Conservation (phyloP, 2,113 vertebrate genomes). For the Aldabrachelys gigantea region DNA sequence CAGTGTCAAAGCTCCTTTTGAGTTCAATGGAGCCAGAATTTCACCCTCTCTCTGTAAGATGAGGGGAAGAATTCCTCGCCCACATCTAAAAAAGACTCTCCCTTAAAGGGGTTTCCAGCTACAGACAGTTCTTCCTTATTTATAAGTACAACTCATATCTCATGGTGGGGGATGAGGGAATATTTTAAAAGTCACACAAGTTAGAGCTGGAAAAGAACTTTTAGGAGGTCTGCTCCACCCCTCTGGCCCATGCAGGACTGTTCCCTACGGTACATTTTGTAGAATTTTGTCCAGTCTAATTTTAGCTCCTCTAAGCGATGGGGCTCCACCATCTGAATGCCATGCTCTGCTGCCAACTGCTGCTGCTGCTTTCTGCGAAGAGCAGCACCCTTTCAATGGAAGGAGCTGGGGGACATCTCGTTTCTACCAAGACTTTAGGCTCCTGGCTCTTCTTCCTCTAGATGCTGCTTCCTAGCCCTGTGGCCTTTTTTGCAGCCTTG, state of each 20-base stretch:
- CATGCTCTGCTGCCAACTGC: too few species aligned
- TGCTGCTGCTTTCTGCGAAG: neutral
- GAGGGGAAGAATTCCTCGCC: neutral
- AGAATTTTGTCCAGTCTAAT: neutral
- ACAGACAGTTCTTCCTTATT: neutral
- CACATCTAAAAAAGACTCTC: neutral
- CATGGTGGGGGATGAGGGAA: neutral
- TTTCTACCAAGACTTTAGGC: neutral
- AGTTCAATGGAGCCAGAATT: neutral
- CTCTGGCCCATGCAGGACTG: neutral
- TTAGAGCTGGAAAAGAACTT: neutral
- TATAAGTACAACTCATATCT: neutral
- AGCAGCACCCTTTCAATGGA: neutral
- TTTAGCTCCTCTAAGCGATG: neutral
- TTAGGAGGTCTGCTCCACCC: neutral
- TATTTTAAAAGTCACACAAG: neutral
- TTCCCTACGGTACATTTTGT: neutral
- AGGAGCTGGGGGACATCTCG: neutral
- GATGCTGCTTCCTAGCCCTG: neutral
- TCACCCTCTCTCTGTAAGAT: neutral
- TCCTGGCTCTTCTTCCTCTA: neutral
- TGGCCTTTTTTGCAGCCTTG: neutral
- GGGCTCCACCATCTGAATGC: neutral
- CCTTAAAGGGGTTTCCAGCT: neutral
- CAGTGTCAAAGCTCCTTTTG: neutral